Conservation (phyloP, 1,140 invertebrate genomes). For the Aricia agestis region DNA sequence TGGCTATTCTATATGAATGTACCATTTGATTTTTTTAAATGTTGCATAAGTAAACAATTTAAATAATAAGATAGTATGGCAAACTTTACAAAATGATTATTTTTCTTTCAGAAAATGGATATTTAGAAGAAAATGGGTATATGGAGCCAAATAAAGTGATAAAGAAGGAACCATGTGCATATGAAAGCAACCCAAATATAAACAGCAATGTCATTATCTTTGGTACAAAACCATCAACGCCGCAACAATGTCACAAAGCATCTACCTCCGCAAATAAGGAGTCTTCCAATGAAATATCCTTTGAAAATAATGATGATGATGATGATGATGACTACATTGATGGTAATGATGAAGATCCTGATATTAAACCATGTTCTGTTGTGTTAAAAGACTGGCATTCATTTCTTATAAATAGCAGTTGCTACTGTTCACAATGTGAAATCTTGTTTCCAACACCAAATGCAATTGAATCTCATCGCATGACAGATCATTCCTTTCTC, state of each 20-base stretch:
- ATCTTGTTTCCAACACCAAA: slow-evolving; percentile 47
- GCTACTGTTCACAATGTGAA: slow-evolving; percentile 42
- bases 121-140: neutral
- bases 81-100: neutral
- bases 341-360: slow-evolving; percentile 11
- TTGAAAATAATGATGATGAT: neutral
- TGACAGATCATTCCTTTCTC: slow-evolving; percentile 43
- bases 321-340: neutral
- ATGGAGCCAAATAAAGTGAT: neutral
- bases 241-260: neutral
- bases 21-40: too few species aligned
- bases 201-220: slow-evolving; percentile 39
- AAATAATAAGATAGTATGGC: too few species aligned
- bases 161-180: neutral
- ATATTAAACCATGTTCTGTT: slow-evolving; percentile 25
- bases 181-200: neutral
- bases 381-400: slow-evolving; percentile 38
- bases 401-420: slow-evolving; percentile 29
- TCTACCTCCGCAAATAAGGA: neutral
- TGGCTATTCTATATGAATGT: too few species aligned
- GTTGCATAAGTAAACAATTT: too few species aligned
- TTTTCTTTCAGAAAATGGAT: slow-evolving; percentile 2
- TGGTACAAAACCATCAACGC: slow-evolving; percentile 36
- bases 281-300: neutral
- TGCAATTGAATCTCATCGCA: slow-evolving; percentile 44